A percentile compares a stretch with the other conserved stretches of the same genome.
phyloP scores from a whole-genome alignment of 2,888 invertebrate genomes.

The Mythimna impura region DNA sequence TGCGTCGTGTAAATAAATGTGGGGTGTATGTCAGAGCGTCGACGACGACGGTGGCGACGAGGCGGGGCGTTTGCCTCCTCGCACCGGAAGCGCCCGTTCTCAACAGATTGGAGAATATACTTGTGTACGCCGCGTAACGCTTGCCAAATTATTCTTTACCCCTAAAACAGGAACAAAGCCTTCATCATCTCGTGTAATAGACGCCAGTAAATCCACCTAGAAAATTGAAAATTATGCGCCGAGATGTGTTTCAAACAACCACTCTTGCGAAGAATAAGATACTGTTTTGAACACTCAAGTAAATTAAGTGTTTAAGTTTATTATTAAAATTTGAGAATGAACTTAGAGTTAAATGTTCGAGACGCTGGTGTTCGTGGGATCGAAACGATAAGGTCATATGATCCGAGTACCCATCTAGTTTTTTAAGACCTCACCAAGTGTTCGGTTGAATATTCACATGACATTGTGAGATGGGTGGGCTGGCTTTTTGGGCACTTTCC shows the following conservation, averaged over 20 bases:
- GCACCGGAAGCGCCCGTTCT: conserved; percentile 72
- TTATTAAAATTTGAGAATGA: conserved; percentile 1
- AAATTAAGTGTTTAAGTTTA: conserved; percentile 34
- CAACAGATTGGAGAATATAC: conserved; percentile 74
- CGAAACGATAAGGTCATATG: background rate
- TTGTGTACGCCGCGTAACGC: conserved; percentile 67
- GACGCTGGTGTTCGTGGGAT: background rate
- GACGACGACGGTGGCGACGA: conserved; percentile 71
- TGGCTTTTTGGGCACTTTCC: background rate
- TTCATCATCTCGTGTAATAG: conserved; percentile 72
- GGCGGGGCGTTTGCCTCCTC: conserved; percentile 66
- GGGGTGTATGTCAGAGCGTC: conserved; percentile 77
- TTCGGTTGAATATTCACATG: background rate
- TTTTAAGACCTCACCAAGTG: background rate
- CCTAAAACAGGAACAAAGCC: conserved; percentile 74
- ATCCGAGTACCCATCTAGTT: background rate
- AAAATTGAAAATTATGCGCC: conserved; percentile 72
- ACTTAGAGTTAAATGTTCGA: background rate
- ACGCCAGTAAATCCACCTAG: conserved; percentile 71
- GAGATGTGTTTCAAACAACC: conserved; percentile 45
- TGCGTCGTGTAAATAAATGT: conserved; percentile 87
- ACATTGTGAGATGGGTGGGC: background rate
- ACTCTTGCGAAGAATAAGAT: conserved; percentile 35
- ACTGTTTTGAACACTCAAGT: conserved; percentile 33
- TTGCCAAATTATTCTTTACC: conserved; percentile 78